Evolutionary conservation across 1,140 invertebrate genomes (phyloP).

Genomic region (Drosophila cardini): DNA sequence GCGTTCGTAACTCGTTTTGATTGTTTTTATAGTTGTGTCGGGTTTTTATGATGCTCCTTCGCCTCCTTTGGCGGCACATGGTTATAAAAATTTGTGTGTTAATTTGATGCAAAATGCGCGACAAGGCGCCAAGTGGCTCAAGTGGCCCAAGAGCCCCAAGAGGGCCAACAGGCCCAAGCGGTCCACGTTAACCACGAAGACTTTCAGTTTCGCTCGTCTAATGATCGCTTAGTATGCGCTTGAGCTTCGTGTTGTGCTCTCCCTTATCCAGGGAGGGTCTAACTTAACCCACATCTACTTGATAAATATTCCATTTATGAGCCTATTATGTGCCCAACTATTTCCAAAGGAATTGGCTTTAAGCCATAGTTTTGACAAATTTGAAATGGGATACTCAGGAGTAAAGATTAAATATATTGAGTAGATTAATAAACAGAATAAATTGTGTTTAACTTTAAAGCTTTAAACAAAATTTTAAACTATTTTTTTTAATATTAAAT

Average conservation of each 20-base stretch:
- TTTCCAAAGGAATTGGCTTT: too few relatives aligned
- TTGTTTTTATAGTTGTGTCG: slow-evolving; percentile 78
- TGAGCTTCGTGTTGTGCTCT: not conserved
- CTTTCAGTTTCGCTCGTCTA: slow-evolving; percentile 41
- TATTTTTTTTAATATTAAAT: too few relatives aligned
- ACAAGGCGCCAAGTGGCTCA: slow-evolving; percentile 53
- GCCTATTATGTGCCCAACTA: too few relatives aligned
- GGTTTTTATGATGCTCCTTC: slow-evolving; percentile 58
- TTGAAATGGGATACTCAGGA: too few relatives aligned
- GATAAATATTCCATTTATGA: not conserved
- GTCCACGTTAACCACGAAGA: not conserved
- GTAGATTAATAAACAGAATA: too few relatives aligned
- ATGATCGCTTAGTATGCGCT: slow-evolving; percentile 69
- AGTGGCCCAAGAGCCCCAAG: not conserved
- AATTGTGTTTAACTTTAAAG: too few relatives aligned
- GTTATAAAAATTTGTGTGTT: slow-evolving; percentile 80
- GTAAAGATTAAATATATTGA: too few relatives aligned
- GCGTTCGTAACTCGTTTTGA: slow-evolving; percentile 74
- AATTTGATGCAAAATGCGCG: slow-evolving; percentile 77
- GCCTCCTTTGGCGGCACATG: slow-evolving; percentile 24
- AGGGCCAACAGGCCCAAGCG: slow-evolving; percentile 22
- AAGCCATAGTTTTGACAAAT: too few relatives aligned
- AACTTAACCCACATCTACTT: not conserved
- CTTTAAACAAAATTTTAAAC: too few relatives aligned
- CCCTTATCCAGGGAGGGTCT: not conserved